Evolutionary conservation across 2,888 invertebrate genomes (phyloP), one percentile per base, ranked within the genome.

Genomic region (Eutolmus rufibarbis): DNA sequence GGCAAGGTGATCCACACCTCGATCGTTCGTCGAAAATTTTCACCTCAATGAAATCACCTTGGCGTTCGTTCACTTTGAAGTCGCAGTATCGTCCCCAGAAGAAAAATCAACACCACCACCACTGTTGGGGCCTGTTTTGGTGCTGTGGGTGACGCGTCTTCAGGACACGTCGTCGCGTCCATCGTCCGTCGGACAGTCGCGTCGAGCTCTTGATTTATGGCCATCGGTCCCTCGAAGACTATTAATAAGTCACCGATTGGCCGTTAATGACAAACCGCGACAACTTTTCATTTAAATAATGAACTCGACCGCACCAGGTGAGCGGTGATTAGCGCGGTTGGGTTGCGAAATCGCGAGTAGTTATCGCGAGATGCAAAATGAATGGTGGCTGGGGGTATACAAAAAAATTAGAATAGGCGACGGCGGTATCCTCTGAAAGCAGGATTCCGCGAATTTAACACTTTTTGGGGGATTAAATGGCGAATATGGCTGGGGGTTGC

Each of bases 171-270:
- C 56, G 56, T 19, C 56, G 56, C 56, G 56, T 28, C 66, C 66
- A 23, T 66, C 66, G 9, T 57, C 23, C 5, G n/a, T 23, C 23
- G 66, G 66, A 23, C 28, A 66, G 66, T 66, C 66, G 14, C 28
- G 8, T 66, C 66, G 28, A 23, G 8, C 14, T 66, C 66, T 19
- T 66, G 66, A 66, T 66, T 66, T 66, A 66, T 66, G 66, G 28
- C 66, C 9, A 66, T 66, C 66, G 28, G 9, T 66, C 66, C 66
- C 28, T 28, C 19, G 28, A 66, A 66, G 66, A 34, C 78, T 77
- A 77, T 86, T 86, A 86, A 85, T 85, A 85, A 85, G 74, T 85
- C 74, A 85, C 40, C 85, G 74, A 87, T 79, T 57, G 78, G 57
- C 4, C 78, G 79, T 66, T 87, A 78, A 81, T 79, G 87, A 51